Conservation (phyloP, 37 sponge, comb jelly and placozoan species). For the Cladorhizidae sp. region DNA sequence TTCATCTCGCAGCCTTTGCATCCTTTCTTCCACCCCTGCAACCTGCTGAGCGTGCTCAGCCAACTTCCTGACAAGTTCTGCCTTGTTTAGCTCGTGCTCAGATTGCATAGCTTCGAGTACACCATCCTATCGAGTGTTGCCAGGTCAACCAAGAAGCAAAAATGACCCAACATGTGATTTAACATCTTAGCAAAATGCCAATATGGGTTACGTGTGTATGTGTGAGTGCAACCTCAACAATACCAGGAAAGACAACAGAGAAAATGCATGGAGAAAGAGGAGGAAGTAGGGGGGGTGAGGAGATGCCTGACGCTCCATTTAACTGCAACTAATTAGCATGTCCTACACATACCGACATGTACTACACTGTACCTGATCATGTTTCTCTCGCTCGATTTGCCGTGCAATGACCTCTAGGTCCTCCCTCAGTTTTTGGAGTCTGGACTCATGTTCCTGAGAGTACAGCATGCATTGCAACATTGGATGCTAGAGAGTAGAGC, state of each 20-base stretch:
- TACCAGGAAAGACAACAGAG: no score
- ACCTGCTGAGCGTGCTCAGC: slow-evolving; percentile 11
- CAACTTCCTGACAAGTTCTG: slow-evolving; percentile 8
- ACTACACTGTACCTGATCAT: slow-evolving; percentile 15
- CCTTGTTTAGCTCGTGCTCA: slow-evolving; percentile 11
- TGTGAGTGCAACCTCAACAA: no score
- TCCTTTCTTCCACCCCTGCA: slow-evolving; percentile 6
- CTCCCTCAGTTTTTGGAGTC: slow-evolving; percentile 4
- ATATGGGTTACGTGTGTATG: no score
- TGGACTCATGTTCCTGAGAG: slow-evolving; percentile 20
- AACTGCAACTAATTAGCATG: no score
- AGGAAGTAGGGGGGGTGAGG: no score
- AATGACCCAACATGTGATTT: not conserved
- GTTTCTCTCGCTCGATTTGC: slow-evolving; percentile 3
- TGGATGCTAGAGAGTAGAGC: no score
- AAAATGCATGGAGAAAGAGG: no score
- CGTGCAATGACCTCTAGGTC: not conserved
- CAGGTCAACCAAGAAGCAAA: not conserved
- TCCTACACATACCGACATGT: no score
- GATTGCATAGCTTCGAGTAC: slow-evolving; percentile 10
- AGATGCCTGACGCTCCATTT: no score
- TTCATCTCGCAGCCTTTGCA: slow-evolving; percentile 8
- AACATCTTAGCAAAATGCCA: not conserved
- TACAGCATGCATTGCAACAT: no score
- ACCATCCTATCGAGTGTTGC: not conserved